Base-by-base conservation (phyloP, 2,113 vertebrate genomes). In the Otolemur garnettii region DNA sequence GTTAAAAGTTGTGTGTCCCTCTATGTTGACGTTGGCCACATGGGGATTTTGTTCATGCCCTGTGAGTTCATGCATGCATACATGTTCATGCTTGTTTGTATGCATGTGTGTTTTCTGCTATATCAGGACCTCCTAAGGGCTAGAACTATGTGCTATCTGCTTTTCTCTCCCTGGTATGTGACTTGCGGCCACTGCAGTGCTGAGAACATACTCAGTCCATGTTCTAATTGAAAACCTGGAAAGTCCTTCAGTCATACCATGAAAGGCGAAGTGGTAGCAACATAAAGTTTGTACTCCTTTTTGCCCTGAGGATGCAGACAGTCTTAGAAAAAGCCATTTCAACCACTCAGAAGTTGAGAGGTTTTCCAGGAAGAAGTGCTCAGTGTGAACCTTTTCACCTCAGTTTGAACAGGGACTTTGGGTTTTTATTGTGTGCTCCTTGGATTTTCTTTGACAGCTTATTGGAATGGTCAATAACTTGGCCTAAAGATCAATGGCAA, bases 401-500 rank as follows among this genome's bases (percentile, higher is more conserved):
- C 26, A 28, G 24, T 35, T 30, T 72, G 30, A 87, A 74, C 28
- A 71, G 38, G 8, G 69, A 89, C 74, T 89, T 79, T 69, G 14
- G 22, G 57, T 59, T 97, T 87, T 92, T 59, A 89, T 59, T 35
- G 6, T 30, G 24, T 89, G 74, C 74, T 77, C 18, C 68, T 86
- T 68, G n/a, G 42, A 78, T 79, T 86, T 77, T 62, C 86, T 72
- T 69, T 72, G 80, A 93, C 45, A 85, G 1, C 55, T 64, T 87
- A 42, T 84, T 87, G 33, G 75, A 96, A 75, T 66, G 28, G 19
- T 74, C 21, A 55, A 9, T 53, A 33, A 75, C 84, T 50, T 85
- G 22, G 21, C 28, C 53, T 80, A 78, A 78, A 84, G 50, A 59
- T 87, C 86, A 94, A 30, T 35, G 55, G 26, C 45, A 69, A 53